phyloP scores from a whole-genome alignment of 92 coral and sea anemone genomes.

The Epizoanthus rinbou region DNA sequence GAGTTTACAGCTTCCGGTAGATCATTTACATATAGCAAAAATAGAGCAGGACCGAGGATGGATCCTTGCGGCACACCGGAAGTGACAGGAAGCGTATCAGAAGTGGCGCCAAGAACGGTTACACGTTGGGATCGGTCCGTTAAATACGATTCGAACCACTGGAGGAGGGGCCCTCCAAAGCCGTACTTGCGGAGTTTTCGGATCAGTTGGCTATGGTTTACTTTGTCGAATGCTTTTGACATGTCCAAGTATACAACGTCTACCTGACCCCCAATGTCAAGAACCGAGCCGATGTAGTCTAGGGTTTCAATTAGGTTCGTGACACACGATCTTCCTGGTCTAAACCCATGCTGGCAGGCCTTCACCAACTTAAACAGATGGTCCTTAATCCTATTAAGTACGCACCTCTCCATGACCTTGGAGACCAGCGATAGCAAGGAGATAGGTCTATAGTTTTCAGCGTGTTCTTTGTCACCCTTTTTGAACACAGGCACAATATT shows the following conservation, averaged over 20 bases:
- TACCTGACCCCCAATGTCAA: background rate
- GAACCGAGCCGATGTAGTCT: background rate
- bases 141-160: conserved; percentile 22
- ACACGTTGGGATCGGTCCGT: conserved; percentile 19
- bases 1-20: too few relatives aligned
- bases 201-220: background rate
- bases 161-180: conserved; percentile 14
- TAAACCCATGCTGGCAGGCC: conserved; percentile 21
- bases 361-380: conserved; percentile 1
- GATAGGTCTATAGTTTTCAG: conserved; percentile 40
- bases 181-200: conserved; percentile 8
- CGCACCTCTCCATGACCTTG: conserved; percentile 25
- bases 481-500: background rate
- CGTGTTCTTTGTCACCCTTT: background rate
- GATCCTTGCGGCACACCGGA: background rate
- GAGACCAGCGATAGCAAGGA: conserved; percentile 27
- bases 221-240: conserved; percentile 18
- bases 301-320: background rate
- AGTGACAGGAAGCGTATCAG: background rate
- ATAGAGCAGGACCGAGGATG: too few relatives aligned
- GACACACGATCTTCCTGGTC: conserved; percentile 19
- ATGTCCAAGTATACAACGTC: conserved; percentile 12
- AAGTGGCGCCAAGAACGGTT: conserved; percentile 18
- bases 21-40: too few relatives aligned
- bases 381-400: conserved; percentile 19